Percentiles rank a stretch among this genome's conserved stretches.
Evolutionary conservation across 2,888 invertebrate genomes (phyloP).

Genomic region (Beris chalybata): DNA sequence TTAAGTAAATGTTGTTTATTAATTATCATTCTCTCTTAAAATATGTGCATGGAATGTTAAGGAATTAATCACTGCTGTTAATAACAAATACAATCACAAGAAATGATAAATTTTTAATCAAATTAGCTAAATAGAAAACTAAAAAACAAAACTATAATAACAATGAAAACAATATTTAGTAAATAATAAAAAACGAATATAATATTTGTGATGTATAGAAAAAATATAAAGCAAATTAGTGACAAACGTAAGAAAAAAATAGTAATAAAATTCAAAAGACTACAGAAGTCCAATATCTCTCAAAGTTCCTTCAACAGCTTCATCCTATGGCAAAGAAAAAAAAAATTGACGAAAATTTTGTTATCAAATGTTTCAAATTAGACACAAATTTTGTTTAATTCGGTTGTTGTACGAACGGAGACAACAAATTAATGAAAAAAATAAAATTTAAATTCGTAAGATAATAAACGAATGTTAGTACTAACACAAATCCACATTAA

Average conservation of each 20-base stretch:
- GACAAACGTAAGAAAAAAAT: constrained; percentile 18
- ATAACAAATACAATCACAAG: too few species aligned
- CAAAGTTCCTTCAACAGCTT: constrained; percentile 91
- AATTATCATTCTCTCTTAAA: too few species aligned
- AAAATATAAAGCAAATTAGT: constrained; percentile 26
- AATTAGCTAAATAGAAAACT: too few species aligned
- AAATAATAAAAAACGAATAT: background rate
- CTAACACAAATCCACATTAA: too few species aligned
- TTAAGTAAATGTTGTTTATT: too few species aligned
- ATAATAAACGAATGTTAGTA: too few species aligned
- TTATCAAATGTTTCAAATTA: constrained; percentile 9
- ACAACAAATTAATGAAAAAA: too few species aligned
- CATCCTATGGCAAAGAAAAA: constrained; percentile 68
- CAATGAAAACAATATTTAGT: background rate
- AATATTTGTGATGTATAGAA: background rate
- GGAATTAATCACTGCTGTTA: too few species aligned
- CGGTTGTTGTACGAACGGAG: background rate
- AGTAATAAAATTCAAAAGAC: constrained; percentile 32
- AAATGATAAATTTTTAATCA: too few species aligned
- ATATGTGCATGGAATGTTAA: too few species aligned
- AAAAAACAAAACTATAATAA: too few species aligned
- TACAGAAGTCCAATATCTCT: constrained; percentile 92
- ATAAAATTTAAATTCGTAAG: too few species aligned
- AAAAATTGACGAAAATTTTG: constrained; percentile 18
- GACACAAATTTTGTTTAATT: background rate